Percentiles rank a stretch among this genome's conserved stretches.
phyloP scores from a whole-genome alignment of 1,140 invertebrate species.

The Gryon sp. region DNA sequence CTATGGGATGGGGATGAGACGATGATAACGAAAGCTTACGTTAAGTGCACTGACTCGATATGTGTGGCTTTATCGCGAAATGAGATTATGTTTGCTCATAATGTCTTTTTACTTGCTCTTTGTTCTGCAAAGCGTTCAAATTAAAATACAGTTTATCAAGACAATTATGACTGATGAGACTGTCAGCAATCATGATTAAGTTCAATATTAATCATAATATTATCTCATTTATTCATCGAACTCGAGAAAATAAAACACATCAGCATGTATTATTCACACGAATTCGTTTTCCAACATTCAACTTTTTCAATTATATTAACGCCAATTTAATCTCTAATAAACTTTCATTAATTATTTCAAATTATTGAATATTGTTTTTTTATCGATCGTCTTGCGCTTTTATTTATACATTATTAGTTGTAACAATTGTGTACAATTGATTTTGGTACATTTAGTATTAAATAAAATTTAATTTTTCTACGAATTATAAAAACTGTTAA shows the following conservation, averaged over 20 bases:
- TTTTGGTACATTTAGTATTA: too few species aligned
- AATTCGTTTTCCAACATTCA: too few species aligned
- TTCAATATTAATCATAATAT: constrained; percentile 17
- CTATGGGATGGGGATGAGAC: constrained; percentile 60
- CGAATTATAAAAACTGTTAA: too few species aligned
- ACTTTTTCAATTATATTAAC: neutral
- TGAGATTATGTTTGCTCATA: constrained; percentile 58
- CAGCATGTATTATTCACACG: too few species aligned
- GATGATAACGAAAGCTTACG: constrained; percentile 57
- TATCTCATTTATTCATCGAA: constrained; percentile 1
- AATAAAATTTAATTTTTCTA: too few species aligned
- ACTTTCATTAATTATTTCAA: too few species aligned
- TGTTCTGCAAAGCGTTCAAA: constrained; percentile 36
- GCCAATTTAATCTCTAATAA: too few species aligned
- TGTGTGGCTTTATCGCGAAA: constrained; percentile 59
- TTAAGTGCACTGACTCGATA: constrained; percentile 57
- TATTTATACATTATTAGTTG: too few species aligned
- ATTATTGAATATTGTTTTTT: too few species aligned
- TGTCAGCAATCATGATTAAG: neutral
- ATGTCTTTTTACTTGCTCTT: constrained; percentile 44
- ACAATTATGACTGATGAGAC: constrained; percentile 4
- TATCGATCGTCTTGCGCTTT: too few species aligned
- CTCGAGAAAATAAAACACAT: constrained; percentile 14
- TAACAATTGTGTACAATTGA: too few species aligned
- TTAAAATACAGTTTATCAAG: constrained; percentile 16